These are phyloP conservation scores for Spilogale gracilis DNA, from an alignment of 2,113 vertebrate species.

Conservation along the genomic window DNA sequence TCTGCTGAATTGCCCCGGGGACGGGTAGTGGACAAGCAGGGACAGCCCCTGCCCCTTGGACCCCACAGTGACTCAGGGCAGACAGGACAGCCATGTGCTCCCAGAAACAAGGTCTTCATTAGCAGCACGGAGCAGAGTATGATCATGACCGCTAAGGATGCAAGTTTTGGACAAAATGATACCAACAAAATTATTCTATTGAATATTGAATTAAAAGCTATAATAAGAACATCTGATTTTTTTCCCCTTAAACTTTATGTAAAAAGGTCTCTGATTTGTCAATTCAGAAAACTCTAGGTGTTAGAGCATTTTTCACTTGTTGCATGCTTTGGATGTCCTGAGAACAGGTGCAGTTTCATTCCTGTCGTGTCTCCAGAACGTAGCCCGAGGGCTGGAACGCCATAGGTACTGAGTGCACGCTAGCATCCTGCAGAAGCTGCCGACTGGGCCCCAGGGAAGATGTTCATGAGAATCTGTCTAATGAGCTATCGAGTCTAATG, in stretches of 20 bases:
- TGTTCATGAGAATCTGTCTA: neutral
- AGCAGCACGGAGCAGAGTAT: accelerated
- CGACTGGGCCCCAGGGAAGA: neutral
- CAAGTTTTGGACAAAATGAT: neutral
- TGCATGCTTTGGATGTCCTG: neutral
- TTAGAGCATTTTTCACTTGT: neutral
- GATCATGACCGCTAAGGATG: accelerated
- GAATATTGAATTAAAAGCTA: neutral
- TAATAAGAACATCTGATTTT: neutral
- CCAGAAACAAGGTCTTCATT: neutral
- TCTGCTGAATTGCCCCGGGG: neutral
- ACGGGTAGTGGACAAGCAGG: too few species aligned
- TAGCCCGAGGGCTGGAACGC: too few species aligned
- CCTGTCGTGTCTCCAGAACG: neutral
- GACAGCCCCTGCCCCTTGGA: too few species aligned
- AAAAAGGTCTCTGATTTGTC: neutral
- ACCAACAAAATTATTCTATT: too few species aligned
- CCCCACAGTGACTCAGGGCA: neutral
- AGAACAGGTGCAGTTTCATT: neutral
- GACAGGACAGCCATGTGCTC: accelerated
- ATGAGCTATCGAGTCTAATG: neutral
- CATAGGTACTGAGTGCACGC: accelerated
- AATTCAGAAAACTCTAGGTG: neutral
- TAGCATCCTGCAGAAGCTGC: neutral
- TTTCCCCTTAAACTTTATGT: neutral